phyloP scores from a whole-genome alignment of 2,797 vertebrate species.

The Fringilla coelebs region DNA sequence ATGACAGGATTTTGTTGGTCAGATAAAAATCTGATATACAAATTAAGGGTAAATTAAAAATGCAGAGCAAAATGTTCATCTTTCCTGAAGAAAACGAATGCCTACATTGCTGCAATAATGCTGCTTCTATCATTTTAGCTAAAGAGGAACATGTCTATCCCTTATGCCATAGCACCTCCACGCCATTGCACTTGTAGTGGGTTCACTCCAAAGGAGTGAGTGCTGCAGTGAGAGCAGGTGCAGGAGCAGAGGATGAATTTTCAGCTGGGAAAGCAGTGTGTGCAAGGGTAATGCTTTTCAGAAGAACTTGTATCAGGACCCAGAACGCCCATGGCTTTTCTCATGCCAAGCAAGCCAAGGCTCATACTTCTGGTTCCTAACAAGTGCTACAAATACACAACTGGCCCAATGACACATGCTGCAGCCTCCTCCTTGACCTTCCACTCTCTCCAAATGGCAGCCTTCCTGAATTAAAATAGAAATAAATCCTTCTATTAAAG shows the following conservation, averaged over 20 bases:
- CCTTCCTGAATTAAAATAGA: slow-evolving; percentile 32
- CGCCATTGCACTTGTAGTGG: background rate
- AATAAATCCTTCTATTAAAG: background rate
- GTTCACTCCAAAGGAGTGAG: background rate
- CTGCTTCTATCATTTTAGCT: background rate
- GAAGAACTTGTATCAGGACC: background rate
- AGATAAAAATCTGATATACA: background rate
- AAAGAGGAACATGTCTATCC: background rate
- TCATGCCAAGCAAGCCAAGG: background rate
- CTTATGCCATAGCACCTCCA: background rate
- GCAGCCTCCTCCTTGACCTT: background rate
- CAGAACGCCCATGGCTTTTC: background rate
- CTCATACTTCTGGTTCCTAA: background rate
- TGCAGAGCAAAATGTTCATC: background rate
- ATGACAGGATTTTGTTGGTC: background rate
- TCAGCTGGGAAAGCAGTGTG: background rate
- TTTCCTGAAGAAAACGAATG: background rate
- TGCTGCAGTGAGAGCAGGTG: background rate
- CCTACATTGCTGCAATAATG: background rate
- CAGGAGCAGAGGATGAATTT: background rate
- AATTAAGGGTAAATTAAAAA: background rate
- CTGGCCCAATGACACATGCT: background rate
- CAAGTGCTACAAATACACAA: background rate
- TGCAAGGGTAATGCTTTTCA: background rate
- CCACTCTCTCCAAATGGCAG: background rate